These are phyloP conservation scores for Sciurus carolinensis DNA, from an alignment of 2,797 vertebrate species.

Conservation along the genomic window DNA sequence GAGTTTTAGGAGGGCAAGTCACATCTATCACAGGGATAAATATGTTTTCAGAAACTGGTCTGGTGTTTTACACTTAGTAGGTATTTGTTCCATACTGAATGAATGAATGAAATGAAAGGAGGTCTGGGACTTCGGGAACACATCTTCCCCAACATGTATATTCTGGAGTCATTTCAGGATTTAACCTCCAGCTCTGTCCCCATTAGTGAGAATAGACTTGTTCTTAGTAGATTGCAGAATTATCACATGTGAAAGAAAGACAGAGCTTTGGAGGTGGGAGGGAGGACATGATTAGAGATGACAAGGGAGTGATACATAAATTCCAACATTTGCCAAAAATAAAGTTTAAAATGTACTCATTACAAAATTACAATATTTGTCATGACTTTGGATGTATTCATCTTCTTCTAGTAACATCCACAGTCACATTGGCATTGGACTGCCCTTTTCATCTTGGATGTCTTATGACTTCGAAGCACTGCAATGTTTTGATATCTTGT, in stretches of 20 bases:
- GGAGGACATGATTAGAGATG: neutral
- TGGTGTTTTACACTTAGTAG: neutral
- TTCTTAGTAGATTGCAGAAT: neutral
- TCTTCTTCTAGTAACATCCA: neutral
- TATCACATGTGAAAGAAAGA: neutral
- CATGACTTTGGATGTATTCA: neutral
- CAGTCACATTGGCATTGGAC: neutral
- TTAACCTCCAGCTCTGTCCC: neutral
- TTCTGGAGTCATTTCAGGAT: neutral
- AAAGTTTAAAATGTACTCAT: neutral
- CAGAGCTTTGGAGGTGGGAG: neutral
- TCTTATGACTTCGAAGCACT: neutral
- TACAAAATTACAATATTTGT: neutral
- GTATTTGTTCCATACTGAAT: neutral
- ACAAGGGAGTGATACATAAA: neutral
- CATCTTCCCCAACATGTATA: neutral
- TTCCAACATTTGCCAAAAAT: neutral
- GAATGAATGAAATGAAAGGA: conserved; percentile 51
- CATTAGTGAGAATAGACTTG: neutral
- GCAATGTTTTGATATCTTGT: conserved; percentile 19
- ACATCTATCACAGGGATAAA: neutral
- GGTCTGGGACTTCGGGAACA: neutral
- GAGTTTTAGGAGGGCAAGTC: neutral
- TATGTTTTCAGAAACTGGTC: neutral
- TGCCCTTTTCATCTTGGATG: neutral